These are phyloP conservation scores for Agraylea sexmaculata DNA, from an alignment of 1,140 invertebrate genomes.

Conservation along the genomic window DNA sequence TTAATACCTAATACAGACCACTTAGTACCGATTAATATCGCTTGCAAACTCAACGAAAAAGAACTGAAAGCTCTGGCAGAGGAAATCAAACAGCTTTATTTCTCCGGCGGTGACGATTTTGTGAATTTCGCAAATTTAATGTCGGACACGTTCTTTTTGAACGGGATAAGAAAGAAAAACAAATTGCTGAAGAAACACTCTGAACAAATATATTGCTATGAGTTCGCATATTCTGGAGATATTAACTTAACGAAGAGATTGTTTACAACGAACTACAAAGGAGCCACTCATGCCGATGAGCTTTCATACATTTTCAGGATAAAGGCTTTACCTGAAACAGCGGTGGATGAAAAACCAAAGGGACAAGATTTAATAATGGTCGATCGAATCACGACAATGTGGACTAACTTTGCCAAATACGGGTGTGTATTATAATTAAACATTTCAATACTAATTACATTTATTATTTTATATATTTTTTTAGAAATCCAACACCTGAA, in stretches of 20 bases:
- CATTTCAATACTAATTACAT: neutral
- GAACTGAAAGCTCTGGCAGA: slow-evolving; percentile 28
- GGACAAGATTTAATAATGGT: slow-evolving; percentile 26
- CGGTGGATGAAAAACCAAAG: slow-evolving; percentile 26
- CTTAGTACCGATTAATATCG: slow-evolving; percentile 31
- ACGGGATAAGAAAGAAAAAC: too few species aligned
- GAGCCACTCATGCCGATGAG: slow-evolving; percentile 51
- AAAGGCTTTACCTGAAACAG: too few species aligned
- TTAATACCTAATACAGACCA: slow-evolving; percentile 27
- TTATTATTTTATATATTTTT: neutral
- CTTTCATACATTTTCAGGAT: slow-evolving; percentile 49
- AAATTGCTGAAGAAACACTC: too few species aligned
- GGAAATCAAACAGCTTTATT: slow-evolving; percentile 38
- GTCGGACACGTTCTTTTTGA: slow-evolving; percentile 20
- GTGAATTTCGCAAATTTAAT: slow-evolving; percentile 33
- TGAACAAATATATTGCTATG: slow-evolving; percentile 38
- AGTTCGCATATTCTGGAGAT: slow-evolving; percentile 34
- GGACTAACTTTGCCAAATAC: slow-evolving; percentile 57
- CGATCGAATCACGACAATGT: slow-evolving; percentile 44
- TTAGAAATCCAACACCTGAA: too few species aligned
- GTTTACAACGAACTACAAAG: slow-evolving; percentile 25
- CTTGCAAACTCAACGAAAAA: slow-evolving; percentile 20
- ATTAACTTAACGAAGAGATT: slow-evolving; percentile 29
- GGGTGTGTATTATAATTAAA: slow-evolving; percentile 37
- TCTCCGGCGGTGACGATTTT: slow-evolving; percentile 29